These are phyloP conservation scores for Choloepus hoffmanni DNA, from an alignment of 2,113 vertebrate genomes.

Conservation along the genomic window DNA sequence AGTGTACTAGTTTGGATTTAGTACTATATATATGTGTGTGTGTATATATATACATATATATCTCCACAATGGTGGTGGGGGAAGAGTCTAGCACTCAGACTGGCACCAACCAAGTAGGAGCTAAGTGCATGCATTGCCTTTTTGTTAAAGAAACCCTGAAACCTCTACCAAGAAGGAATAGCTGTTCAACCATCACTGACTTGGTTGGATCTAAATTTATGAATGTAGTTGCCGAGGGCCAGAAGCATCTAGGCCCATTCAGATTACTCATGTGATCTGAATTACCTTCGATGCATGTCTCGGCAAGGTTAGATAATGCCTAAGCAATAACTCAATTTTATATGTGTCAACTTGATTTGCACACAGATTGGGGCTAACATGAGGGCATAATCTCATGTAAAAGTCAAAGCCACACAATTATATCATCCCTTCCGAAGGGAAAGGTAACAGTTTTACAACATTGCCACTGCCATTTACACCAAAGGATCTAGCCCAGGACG, in stretches of 20 bases:
- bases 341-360: neutral
- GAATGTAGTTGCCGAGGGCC: neutral
- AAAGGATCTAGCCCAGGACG: neutral
- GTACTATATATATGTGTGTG: too few species aligned
- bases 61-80: too few species aligned
- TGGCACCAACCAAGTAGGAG: neutral
- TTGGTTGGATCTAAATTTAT: neutral
- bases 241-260: neutral
- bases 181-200: neutral
- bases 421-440: neutral
- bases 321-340: neutral
- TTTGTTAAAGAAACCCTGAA: neutral
- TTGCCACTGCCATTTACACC: neutral
- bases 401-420: neutral
- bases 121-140: neutral
- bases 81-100: too few species aligned
- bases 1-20: too few species aligned
- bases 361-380: neutral
- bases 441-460: neutral
- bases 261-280: neutral
- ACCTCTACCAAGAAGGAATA: neutral
- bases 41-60: too few species aligned
- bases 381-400: neutral
- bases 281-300: neutral
- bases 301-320: neutral